Evolutionary conservation across 2,797 vertebrate species (phyloP).

Genomic region (Acrossocheilus wenchowensis): DNA sequence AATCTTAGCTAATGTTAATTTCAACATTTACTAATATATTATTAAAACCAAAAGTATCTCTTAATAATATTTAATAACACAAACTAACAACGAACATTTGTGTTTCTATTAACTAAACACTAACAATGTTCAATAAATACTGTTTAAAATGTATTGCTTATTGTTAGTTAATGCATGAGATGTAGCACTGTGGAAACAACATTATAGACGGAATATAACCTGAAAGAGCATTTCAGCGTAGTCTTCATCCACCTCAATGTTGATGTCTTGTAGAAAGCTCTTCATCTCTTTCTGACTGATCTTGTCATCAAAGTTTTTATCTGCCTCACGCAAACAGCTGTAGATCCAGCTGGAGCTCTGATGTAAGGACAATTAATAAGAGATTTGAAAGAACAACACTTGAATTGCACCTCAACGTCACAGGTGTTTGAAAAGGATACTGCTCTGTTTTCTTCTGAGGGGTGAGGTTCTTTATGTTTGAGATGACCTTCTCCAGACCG

Average conservation of each 20-base stretch:
- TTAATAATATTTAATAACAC: no score
- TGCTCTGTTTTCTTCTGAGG: slow-evolving; percentile 87
- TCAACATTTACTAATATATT: no score
- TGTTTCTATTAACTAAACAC: no score
- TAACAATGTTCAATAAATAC: no score
- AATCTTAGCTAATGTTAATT: no score
- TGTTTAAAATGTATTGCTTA: background rate
- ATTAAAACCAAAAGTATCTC: no score
- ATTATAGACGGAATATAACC: slow-evolving; percentile 73
- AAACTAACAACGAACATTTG: no score
- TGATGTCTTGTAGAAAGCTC: slow-evolving; percentile 88
- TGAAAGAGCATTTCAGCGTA: slow-evolving; percentile 88
- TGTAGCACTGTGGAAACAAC: background rate
- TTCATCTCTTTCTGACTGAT: slow-evolving; percentile 91
- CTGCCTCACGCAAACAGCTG: slow-evolving; percentile 90
- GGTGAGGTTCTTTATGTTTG: slow-evolving; percentile 79
- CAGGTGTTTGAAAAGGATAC: slow-evolving; percentile 84
- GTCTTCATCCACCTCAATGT: slow-evolving; percentile 86
- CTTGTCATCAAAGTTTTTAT: slow-evolving; percentile 91
- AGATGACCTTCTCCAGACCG: slow-evolving; percentile 86
- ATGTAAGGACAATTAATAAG: slow-evolving; percentile 78
- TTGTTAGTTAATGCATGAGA: background rate
- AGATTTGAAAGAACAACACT: background rate
- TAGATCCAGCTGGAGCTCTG: slow-evolving; percentile 88
- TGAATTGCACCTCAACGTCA: background rate